Conservation (phyloP, 1,140 invertebrate species). For the Cheumatopsyche charites region DNA sequence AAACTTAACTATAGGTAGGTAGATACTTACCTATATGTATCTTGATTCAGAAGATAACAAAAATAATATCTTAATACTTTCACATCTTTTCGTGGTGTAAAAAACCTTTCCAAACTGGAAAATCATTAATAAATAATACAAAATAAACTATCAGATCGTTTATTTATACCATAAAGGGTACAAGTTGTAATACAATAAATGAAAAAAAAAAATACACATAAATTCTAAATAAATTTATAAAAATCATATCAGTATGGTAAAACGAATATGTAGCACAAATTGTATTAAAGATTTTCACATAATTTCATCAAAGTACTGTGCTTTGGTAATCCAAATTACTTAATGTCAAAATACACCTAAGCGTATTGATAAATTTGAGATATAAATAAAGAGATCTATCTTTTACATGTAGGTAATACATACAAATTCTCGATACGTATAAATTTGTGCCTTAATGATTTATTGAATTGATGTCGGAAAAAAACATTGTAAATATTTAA, state of each 20-base stretch:
- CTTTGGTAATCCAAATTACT: background rate
- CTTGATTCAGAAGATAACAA: too few species aligned
- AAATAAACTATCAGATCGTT: background rate
- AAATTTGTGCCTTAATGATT: conserved; percentile 7
- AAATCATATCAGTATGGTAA: background rate
- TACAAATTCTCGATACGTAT: background rate
- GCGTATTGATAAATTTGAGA: background rate
- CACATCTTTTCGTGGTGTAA: too few species aligned
- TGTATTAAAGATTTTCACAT: background rate
- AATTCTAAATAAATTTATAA: background rate
- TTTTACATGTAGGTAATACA: background rate
- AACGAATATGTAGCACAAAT: background rate
- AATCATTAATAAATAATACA: background rate
- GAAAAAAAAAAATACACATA: background rate
- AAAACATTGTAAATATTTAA: background rate
- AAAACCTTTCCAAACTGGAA: background rate
- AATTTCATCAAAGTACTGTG: background rate
- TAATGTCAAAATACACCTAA: background rate
- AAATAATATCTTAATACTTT: too few species aligned
- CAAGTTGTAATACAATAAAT: background rate
- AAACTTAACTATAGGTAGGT: too few species aligned
- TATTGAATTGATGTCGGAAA: background rate
- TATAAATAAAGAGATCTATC: background rate
- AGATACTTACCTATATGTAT: too few species aligned
- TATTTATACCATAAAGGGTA: conserved; percentile 4